phyloP scores from a whole-genome alignment of 2,113 vertebrate genomes.

The Natator depressus region DNA sequence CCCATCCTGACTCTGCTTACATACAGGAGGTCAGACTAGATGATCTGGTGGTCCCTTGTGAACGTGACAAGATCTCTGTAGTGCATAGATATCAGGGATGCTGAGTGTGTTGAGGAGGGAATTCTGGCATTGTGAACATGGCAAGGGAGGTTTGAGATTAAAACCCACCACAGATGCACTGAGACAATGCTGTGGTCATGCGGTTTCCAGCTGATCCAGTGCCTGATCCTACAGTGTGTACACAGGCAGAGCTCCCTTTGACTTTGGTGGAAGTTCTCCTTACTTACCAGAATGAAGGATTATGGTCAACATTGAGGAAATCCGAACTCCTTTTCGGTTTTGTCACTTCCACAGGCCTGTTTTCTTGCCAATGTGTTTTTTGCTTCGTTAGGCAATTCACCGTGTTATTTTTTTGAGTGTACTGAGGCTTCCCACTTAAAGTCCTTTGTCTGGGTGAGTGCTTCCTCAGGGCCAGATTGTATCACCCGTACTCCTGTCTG shows the following conservation, averaged over 20 bases:
- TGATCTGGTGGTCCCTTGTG: not conserved
- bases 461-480: too few species aligned
- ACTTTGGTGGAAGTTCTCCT: not conserved
- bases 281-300: not conserved
- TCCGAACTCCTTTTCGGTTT: not conserved
- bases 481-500: not conserved
- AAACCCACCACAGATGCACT: accelerated
- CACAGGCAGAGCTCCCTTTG: not conserved
- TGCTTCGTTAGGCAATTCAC: not conserved
- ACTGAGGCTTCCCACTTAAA: not conserved
- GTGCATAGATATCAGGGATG: accelerated
- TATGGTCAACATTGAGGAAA: not conserved
- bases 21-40: too few species aligned
- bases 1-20: too few species aligned
- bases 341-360: not conserved
- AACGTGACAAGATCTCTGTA: accelerated
- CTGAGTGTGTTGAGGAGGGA: accelerated
- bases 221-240: not conserved
- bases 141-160: accelerated
- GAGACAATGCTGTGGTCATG: accelerated
- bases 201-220: accelerated
- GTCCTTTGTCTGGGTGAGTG: not conserved
- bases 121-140: not conserved
- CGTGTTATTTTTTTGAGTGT: not conserved
- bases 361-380: not conserved